Conservation (phyloP, 2,888 invertebrate species). For the Iphiclides podalirius region DNA sequence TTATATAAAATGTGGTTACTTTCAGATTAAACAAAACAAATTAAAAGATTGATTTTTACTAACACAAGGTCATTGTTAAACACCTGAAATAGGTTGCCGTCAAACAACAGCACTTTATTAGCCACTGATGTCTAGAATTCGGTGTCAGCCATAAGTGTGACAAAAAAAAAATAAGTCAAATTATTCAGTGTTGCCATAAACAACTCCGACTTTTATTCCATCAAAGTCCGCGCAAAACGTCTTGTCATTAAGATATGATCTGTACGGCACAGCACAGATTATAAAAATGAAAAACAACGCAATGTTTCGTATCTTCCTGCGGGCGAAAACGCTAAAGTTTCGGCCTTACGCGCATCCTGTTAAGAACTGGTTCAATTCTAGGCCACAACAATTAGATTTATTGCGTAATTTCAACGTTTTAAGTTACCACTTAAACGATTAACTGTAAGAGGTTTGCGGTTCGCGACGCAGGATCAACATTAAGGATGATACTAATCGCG, state of each 20-base stretch:
- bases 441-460: constrained; percentile 9
- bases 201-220: constrained; percentile 11
- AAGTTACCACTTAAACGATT: constrained; percentile 11
- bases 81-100: too few relatives aligned
- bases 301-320: constrained; percentile 39
- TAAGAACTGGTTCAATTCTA: constrained; percentile 35
- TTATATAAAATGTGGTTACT: too few relatives aligned
- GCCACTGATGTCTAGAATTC: too few relatives aligned
- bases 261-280: constrained; percentile 8
- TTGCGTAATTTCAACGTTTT: constrained; percentile 29
- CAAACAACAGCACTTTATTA: too few relatives aligned
- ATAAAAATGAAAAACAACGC: constrained; percentile 31
- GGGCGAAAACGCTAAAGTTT: constrained; percentile 31
- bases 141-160: too few relatives aligned
- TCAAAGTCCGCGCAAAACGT: neutral
- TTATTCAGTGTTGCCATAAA: neutral
- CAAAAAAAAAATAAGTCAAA: too few relatives aligned
- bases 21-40: too few relatives aligned
- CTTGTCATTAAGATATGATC: constrained; percentile 13
- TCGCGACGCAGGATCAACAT: neutral
- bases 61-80: too few relatives aligned
- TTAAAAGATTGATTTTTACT: too few relatives aligned
- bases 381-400: constrained; percentile 36
- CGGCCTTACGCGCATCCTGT: constrained; percentile 38
- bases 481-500: constrained; percentile 8